phyloP scores from a whole-genome alignment of 2,888 invertebrate species.

The Venustoraphidia nigricollis region DNA sequence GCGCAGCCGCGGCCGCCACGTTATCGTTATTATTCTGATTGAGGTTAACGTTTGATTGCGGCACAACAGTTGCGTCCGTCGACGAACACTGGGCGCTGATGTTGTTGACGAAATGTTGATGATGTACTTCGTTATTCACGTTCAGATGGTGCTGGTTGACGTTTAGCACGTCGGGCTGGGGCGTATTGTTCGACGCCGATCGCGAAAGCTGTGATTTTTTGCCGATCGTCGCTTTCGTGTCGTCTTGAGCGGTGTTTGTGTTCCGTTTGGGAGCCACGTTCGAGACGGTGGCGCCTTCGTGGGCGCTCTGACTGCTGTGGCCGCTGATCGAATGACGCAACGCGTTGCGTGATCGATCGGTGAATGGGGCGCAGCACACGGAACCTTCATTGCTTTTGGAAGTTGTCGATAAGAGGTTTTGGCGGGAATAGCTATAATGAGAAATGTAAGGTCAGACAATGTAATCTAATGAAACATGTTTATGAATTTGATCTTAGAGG shows the following conservation, averaged over 20 bases:
- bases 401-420: constrained; percentile 66
- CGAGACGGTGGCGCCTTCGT: constrained; percentile 18
- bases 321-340: constrained; percentile 24
- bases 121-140: constrained; percentile 7
- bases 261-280: constrained; percentile 18
- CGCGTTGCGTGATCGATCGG: constrained; percentile 41
- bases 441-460: neutral
- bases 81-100: neutral
- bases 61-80: neutral
- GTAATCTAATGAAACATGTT: neutral
- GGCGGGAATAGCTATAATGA: constrained; percentile 60
- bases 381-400: constrained; percentile 57
- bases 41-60: too few relatives aligned
- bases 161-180: constrained; percentile 41
- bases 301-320: constrained; percentile 16
- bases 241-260: constrained; percentile 9
- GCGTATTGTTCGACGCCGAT: constrained; percentile 32
- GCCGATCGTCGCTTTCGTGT: neutral
- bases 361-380: constrained; percentile 30
- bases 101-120: neutral
- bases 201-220: constrained; percentile 24
- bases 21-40: too few relatives aligned
- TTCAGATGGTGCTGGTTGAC: constrained; percentile 28
- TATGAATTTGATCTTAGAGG: neutral
- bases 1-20: too few relatives aligned